Conservation (phyloP, 2,888 invertebrate species). For the Diadegma fenestrale region DNA sequence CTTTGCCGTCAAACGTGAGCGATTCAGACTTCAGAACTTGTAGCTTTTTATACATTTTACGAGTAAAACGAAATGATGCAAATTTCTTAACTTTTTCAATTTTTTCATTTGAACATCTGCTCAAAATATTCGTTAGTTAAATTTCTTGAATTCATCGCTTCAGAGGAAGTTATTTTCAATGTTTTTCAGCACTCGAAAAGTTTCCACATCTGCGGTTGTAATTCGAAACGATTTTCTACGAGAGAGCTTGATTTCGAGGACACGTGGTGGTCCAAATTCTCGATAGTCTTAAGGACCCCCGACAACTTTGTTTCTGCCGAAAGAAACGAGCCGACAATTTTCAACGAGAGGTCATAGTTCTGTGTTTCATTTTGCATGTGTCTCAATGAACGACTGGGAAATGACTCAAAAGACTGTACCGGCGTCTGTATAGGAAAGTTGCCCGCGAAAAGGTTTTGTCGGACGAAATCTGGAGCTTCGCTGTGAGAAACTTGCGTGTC, state of each 20-base stretch:
- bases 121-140: background rate
- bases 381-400: conserved; percentile 27
- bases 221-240: conserved; percentile 10
- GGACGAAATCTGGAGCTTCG: background rate
- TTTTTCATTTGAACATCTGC: background rate
- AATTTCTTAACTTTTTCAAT: too few species aligned
- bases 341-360: background rate
- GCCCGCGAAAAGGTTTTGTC: background rate
- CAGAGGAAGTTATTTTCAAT: background rate
- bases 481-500: background rate
- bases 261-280: conserved; percentile 39
- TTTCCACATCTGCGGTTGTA: conserved; percentile 5
- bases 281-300: background rate
- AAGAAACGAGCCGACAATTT: conserved; percentile 44
- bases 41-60: background rate
- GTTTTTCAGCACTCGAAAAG: background rate
- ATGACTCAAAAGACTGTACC: conserved; percentile 47
- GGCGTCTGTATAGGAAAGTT: background rate
- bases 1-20: background rate
- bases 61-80: background rate
- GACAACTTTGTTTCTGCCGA: conserved; percentile 16
- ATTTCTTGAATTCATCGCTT: background rate
- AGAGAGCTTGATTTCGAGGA: conserved; percentile 24
- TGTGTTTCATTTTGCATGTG: conserved; percentile 6
- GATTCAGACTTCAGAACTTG: background rate